phyloP scores from a whole-genome alignment of 2,888 invertebrate species.

The Leistus spinibarbis region DNA sequence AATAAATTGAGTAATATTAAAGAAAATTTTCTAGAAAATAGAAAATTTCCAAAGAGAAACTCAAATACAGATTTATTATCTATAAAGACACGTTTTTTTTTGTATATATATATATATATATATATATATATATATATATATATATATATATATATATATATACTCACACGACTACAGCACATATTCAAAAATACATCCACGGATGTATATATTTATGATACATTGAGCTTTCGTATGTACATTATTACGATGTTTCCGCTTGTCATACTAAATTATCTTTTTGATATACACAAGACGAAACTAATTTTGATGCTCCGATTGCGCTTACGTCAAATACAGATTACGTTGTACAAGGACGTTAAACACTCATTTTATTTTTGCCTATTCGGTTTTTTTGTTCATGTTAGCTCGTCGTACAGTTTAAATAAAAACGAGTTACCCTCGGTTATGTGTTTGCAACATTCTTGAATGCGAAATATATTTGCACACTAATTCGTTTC shows the following conservation, averaged over 20 bases:
- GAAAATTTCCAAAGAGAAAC: no score
- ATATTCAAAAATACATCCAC: background rate
- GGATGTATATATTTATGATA: background rate
- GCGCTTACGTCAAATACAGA: background rate
- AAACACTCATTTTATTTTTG: background rate
- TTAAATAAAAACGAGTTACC: background rate
- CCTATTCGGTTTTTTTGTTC: background rate
- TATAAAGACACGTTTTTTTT: no score
- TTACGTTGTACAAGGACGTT: background rate
- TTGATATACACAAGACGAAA: slow-evolving; percentile 46
- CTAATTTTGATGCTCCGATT: slow-evolving; percentile 16
- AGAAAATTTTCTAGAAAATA: no score
- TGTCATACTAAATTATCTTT: slow-evolving; percentile 49
- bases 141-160: background rate
- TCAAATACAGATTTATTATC: no score
- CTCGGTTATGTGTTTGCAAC: background rate
- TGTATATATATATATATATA: no score
- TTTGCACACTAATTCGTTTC: background rate
- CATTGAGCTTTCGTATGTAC: background rate
- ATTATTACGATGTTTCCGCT: slow-evolving; percentile 45
- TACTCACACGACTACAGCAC: background rate
- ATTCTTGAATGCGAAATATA: background rate
- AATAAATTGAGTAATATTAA: no score
- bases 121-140: background rate
- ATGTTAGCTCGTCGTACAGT: background rate